phyloP scores from a whole-genome alignment of 2,113 vertebrate genomes.

The Alaudala cheleensis region DNA sequence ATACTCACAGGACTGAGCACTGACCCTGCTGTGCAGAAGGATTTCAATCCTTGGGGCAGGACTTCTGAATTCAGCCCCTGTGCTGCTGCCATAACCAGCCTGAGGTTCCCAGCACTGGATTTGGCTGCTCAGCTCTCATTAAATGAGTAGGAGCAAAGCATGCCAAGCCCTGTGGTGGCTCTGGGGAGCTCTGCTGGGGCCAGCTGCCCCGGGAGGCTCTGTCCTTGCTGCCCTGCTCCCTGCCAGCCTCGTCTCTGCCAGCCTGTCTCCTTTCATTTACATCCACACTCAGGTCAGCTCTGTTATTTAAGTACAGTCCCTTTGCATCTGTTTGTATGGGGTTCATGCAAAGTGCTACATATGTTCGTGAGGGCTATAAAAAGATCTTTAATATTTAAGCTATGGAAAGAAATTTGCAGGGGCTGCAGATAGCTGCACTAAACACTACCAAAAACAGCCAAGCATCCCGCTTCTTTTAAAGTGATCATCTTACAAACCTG shows the following conservation, averaged over 20 bases:
- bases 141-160: background rate
- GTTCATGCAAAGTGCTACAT: background rate
- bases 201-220: background rate
- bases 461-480: no score
- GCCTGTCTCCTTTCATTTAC: background rate
- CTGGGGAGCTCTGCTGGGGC: background rate
- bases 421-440: background rate
- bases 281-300: background rate
- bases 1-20: fast-evolving
- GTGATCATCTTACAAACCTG: background rate
- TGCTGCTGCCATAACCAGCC: background rate
- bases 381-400: background rate
- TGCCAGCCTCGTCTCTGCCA: background rate
- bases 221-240: background rate
- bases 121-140: background rate
- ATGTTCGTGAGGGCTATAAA: background rate
- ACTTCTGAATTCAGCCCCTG: background rate
- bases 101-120: background rate
- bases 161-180: background rate
- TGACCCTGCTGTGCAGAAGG: background rate
- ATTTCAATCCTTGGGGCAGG: background rate
- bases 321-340: background rate
- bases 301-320: background rate
- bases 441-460: background rate
- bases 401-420: background rate